Evolutionary conservation across 2,888 invertebrate species (phyloP).

Genomic region (Tryphoninae sp.): DNA sequence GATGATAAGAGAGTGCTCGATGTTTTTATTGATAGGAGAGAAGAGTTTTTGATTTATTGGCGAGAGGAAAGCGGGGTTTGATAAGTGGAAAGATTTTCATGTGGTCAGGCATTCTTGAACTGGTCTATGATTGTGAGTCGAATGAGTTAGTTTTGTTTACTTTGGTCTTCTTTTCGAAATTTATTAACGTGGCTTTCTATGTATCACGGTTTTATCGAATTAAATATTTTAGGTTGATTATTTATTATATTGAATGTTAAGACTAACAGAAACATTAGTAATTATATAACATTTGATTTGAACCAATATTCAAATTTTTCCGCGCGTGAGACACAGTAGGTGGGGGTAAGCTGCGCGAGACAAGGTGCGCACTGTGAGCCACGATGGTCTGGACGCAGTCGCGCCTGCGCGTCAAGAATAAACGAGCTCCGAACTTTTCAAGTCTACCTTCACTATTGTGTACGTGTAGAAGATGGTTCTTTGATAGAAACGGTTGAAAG

Average conservation of each 20-base stretch:
- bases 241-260: background rate
- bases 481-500: too few relatives aligned
- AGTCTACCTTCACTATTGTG: too few relatives aligned
- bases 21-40: slow-evolving; percentile 48
- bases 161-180: background rate
- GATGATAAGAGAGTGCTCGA: slow-evolving; percentile 35
- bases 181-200: background rate
- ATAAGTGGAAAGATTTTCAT: slow-evolving; percentile 11
- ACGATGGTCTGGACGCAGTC: too few relatives aligned
- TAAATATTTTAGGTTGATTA: background rate
- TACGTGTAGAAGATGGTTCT: too few relatives aligned
- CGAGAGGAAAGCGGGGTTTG: slow-evolving; percentile 11
- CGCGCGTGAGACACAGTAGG: too few relatives aligned
- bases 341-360: too few relatives aligned
- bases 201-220: background rate
- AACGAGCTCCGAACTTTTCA: too few relatives aligned
- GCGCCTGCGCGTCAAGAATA: too few relatives aligned
- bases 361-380: too few relatives aligned
- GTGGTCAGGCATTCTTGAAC: slow-evolving; percentile 6
- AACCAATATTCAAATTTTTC: too few relatives aligned
- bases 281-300: background rate
- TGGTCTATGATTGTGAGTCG: background rate
- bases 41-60: slow-evolving; percentile 41
- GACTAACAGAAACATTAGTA: background rate
- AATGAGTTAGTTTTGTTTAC: background rate